Evolutionary conservation across 2,888 invertebrate species (phyloP), one percentile per base, ranked within the genome.

Genomic region (Schizotus pectinicornis): DNA sequence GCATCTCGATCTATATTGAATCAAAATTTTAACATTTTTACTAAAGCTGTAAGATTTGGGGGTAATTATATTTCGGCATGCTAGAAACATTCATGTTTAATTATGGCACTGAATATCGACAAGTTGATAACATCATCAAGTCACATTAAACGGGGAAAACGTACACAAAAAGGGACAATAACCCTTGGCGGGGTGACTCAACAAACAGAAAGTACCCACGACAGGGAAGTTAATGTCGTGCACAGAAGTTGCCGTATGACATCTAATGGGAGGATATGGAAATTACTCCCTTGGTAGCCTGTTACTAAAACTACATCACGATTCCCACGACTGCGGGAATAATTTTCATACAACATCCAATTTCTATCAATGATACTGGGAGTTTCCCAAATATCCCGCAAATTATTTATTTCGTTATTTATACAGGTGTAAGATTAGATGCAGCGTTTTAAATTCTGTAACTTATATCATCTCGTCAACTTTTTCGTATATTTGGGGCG

Each of bases 151-250:
- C 59, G 56, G 58, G 60, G 51, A 63, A 60, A 53, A 57, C 56
- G 57, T 51, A 55, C 54, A 62, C 48, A 65, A 63, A 64, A 63
- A 59, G 59, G 68, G 64, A 63, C 65, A 66, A 64, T 65, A 68
- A 68, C 68, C 68, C 63, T 56, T 45, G 58, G 58, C 42, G 46
- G 63, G 63, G 63, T 63, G 63, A 63, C 51, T 63, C 63, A 58
- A 63, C 63, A 60, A 58, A 60, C 62, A 57, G 13, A 41, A n/a
- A 55, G 50, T 47, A 49, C 53, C 55, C 55, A 48, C 49, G 53
- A 59, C 50, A 36, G 59, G 50, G 46, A 59, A 59, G 59, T 59
- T 59, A 51, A 46, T 59, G 59, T 59, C 59, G 63, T 61, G 62
- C 61, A 52, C 59, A 57, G 38, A 53, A 41, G 59, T 52, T 56